Evolutionary conservation across 2,888 invertebrate genomes (phyloP).

Genomic region (Ametastegia equiseti): DNA sequence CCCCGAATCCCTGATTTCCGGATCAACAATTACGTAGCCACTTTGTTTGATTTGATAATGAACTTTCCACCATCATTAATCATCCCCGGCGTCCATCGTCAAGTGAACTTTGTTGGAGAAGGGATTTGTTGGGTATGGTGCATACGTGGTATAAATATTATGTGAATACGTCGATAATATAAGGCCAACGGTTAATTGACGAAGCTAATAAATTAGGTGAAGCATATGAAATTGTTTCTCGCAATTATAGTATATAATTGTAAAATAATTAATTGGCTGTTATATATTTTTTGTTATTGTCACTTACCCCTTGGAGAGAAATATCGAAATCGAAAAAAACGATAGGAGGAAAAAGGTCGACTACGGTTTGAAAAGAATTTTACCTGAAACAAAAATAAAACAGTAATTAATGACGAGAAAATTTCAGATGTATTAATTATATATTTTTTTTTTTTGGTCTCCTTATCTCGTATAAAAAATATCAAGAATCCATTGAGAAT

Average conservation of each 20-base stretch:
- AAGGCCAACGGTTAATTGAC: background rate
- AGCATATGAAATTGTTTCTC: background rate
- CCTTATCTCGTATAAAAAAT: too few species aligned
- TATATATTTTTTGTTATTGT: background rate
- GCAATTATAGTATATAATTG: background rate
- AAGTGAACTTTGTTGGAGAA: background rate
- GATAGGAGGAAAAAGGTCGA: background rate
- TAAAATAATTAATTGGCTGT: background rate
- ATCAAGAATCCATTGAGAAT: background rate
- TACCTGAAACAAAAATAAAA: conserved; percentile 29
- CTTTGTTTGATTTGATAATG: conserved; percentile 16
- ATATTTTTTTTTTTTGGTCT: background rate
- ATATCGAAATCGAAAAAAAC: background rate
- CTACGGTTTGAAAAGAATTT: background rate
- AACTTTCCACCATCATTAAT: conserved; percentile 15
- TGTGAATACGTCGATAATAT: background rate
- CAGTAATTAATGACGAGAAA: background rate
- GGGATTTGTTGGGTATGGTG: background rate
- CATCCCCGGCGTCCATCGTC: conserved; percentile 25
- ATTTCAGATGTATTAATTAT: background rate
- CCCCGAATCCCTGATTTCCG: too few species aligned
- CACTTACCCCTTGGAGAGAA: background rate
- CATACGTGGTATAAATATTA: background rate
- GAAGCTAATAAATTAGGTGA: background rate
- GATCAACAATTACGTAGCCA: too few species aligned